phyloP scores from a whole-genome alignment of 2,888 invertebrate genomes.

The Calameuta pallipes region DNA sequence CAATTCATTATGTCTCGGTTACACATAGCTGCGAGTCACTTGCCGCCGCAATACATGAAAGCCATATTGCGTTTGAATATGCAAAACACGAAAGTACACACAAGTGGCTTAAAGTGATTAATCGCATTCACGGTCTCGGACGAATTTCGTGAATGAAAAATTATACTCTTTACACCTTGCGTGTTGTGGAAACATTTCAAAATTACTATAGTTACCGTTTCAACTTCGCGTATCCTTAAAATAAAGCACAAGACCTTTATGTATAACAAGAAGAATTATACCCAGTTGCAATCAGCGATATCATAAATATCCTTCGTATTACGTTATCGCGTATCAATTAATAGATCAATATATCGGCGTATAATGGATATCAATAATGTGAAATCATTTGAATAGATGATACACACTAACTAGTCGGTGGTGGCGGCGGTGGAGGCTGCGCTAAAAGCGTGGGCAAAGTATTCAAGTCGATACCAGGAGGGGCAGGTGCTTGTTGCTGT shows the following conservation, averaged over 20 bases:
- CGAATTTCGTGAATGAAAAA: neutral
- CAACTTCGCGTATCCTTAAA: neutral
- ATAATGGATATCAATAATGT: neutral
- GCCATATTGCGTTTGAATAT: neutral
- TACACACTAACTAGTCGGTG: constrained; percentile 62
- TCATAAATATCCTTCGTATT: neutral
- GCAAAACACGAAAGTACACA: neutral
- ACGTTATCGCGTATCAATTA: neutral
- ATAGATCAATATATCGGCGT: neutral
- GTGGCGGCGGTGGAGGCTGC: constrained; percentile 79
- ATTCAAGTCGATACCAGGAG: constrained; percentile 70
- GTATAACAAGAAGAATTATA: neutral
- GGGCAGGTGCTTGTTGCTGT: constrained; percentile 60
- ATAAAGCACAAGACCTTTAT: neutral
- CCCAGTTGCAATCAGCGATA: neutral
- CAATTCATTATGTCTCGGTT: neutral
- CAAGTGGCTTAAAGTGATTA: neutral
- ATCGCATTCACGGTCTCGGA: neutral
- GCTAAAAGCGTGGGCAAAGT: constrained; percentile 71
- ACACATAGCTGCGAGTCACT: neutral
- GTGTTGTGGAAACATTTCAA: neutral
- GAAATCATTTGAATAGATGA: constrained; percentile 11
- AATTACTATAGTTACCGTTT: neutral
- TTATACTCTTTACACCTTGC: neutral
- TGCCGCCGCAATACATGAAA: neutral